phyloP scores from a whole-genome alignment of 2,888 invertebrate species.

The Branchipolynoe longqiensis region DNA sequence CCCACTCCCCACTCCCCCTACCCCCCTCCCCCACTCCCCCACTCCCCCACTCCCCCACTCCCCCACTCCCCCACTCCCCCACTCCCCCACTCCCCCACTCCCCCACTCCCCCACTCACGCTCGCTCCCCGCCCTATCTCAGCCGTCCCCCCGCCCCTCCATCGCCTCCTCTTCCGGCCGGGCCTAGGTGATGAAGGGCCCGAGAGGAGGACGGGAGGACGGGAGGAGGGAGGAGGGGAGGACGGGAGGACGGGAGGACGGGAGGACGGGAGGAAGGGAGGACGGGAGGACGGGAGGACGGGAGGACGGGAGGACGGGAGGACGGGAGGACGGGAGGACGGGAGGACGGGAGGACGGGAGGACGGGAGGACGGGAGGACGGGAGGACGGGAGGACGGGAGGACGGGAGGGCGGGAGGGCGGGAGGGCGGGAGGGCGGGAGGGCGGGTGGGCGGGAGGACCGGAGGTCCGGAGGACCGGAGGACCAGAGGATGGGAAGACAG shows the following conservation, averaged over 20 bases:
- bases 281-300: neutral
- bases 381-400: neutral
- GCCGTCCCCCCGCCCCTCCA: neutral
- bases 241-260: neutral
- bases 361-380: neutral
- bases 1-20: constrained; percentile 56
- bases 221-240: neutral
- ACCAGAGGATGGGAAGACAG: too few relatives aligned
- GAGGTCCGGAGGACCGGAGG: too few relatives aligned
- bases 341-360: neutral
- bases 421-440: neutral
- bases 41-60: constrained; percentile 58
- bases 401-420: neutral
- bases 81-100: neutral
- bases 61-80: constrained; percentile 12
- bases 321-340: neutral
- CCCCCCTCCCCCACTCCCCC: constrained; percentile 53
- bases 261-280: neutral
- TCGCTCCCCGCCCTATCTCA: constrained; percentile 17
- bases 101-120: neutral
- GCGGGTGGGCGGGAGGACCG: neutral
- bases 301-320: neutral
- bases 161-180: neutral
- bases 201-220: neutral
- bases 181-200: neutral